These are phyloP conservation scores for Harpagoxenus sublaevis DNA, from an alignment of 2,888 invertebrate genomes.

Conservation along the genomic window DNA sequence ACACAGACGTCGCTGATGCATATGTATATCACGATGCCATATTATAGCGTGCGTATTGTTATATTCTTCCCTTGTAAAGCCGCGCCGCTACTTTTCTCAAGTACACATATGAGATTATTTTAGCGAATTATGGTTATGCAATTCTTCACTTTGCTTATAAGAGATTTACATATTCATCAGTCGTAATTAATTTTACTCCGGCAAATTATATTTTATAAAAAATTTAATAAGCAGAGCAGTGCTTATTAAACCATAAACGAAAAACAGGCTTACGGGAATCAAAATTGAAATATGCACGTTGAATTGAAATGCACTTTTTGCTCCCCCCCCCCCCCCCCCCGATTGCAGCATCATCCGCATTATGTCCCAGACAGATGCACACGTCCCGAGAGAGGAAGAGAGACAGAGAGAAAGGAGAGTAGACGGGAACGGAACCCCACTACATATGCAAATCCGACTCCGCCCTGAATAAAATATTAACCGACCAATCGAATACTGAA, in stretches of 20 bases:
- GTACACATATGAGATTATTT: constrained; percentile 17
- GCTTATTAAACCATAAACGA: neutral
- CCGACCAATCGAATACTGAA: constrained; percentile 76
- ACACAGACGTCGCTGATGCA: constrained; percentile 64
- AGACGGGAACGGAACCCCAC: constrained; percentile 66
- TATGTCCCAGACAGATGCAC: constrained; percentile 78
- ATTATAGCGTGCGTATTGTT: constrained; percentile 46
- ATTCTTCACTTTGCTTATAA: neutral
- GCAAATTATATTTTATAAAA: constrained; percentile 5
- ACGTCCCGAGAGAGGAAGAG: constrained; percentile 63
- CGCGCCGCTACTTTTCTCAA: constrained; percentile 15
- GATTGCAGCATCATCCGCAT: constrained; percentile 70
- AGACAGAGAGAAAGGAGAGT: constrained; percentile 24
- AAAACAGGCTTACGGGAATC: constrained; percentile 24
- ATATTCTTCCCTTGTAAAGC: constrained; percentile 57
- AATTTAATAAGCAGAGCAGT: constrained; percentile 11
- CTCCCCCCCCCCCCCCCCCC: constrained; percentile 10
- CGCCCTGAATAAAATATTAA: constrained; percentile 83
- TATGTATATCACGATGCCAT: constrained; percentile 50
- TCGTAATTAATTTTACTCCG: neutral
- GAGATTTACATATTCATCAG: constrained; percentile 17
- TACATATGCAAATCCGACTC: constrained; percentile 82
- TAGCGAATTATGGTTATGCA: neutral
- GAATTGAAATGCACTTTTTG: constrained; percentile 53
- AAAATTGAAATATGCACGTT: constrained; percentile 39